Evolutionary conservation across 2,113 vertebrate species (phyloP), one percentile per base, ranked within the genome.

Genomic region (Oncorhynchus kisutch): DNA sequence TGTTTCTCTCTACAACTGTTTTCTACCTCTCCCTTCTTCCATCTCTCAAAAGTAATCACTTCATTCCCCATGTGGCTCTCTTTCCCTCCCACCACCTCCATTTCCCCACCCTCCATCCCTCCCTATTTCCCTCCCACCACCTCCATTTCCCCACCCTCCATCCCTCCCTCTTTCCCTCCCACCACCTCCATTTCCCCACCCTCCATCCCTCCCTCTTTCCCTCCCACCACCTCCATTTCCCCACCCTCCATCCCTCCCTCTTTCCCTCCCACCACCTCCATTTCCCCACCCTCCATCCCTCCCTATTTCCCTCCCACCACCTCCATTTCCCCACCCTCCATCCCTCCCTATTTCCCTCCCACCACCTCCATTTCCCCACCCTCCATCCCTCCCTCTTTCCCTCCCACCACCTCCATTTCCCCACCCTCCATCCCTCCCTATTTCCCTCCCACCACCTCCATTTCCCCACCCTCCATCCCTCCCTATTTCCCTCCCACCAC

Each of bases 81-180:
- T 24, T 24, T 48, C 25, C 8, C 24, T 24, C 27, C 16, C 14
- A 45, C 49, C 48, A 12, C 13, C 49, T 25, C 22, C 3, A 24
- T 48, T 13, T 39, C 11, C 8, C 22, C 25, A 18, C 29, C 31
- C 54, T 31, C 22, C 34, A 29, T 68, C 67, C 34, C 18, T 34
- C 16, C 34, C 29, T 20, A 29, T 68, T 14, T 39, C 14, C 9
- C 31, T 34, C 54, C 48, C 49, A 48, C 22, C 66, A 77, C 83
- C 82, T 87, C 84, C 81, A 81, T 89, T 91, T 90, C 88, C 85
- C 82, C 74, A 85, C n/a, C n/a, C n/a, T n/a, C n/a, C n/a, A n/a
- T n/a, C n/a, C n/a, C n/a, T n/a, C n/a, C n/a, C n/a, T n/a, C n/a
- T n/a, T 14, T 39, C 14, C 9, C 31, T 34, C 54, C 48, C 49